Conservation (phyloP, 2,113 vertebrate genomes). For the Sylvia atricapilla region DNA sequence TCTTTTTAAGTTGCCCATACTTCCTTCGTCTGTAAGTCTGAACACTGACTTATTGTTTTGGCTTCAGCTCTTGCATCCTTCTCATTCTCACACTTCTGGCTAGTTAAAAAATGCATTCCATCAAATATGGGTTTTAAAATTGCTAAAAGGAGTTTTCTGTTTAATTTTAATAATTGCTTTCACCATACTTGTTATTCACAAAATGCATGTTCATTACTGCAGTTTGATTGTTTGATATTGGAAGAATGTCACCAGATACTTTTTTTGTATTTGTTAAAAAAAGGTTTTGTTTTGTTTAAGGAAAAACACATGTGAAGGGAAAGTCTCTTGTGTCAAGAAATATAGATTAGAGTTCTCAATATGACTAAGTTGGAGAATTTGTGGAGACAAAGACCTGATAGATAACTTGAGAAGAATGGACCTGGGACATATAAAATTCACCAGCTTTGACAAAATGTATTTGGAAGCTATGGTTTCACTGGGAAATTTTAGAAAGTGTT, state of each 20-base stretch:
- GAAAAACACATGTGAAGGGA: neutral
- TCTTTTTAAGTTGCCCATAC: conserved; percentile 30
- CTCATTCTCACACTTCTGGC: conserved; percentile 2
- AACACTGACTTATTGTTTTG: conserved; percentile 32
- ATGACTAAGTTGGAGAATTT: neutral
- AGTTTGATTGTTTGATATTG: conserved; percentile 7
- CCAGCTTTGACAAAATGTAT: neutral
- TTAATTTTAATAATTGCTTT: conserved; percentile 27
- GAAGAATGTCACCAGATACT: neutral
- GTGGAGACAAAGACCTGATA: neutral
- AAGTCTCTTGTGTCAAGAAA: neutral
- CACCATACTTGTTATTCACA: neutral
- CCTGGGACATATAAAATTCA: neutral
- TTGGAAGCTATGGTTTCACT: neutral
- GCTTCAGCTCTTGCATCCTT: conserved; percentile 32
- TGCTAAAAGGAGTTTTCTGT: conserved; percentile 11
- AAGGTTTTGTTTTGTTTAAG: neutral
- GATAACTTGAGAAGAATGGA: neutral
- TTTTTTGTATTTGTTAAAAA: neutral
- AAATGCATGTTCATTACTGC: neutral
- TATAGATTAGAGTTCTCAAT: neutral
- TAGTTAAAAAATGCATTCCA: neutral
- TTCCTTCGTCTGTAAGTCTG: conserved; percentile 40
- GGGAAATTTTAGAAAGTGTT: neutral
- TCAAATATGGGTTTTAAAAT: conserved; percentile 6